Evolutionary conservation across 2,113 vertebrate species (phyloP).

Genomic region (Arenaria interpres): DNA sequence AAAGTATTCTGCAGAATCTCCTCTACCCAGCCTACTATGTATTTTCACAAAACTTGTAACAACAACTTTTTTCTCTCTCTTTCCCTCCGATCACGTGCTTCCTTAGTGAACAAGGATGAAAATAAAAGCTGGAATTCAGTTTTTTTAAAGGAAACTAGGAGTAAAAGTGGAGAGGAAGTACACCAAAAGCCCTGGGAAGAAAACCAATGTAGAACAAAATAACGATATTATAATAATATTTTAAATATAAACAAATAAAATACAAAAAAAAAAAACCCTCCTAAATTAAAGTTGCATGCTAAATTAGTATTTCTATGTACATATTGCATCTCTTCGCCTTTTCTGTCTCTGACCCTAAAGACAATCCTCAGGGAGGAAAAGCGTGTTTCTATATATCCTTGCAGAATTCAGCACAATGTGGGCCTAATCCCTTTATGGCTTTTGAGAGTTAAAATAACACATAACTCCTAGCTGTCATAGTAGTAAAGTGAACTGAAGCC

Average conservation of each 20-base stretch:
- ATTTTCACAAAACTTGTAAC: neutral
- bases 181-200: neutral
- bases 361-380: neutral
- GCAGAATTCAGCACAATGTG: neutral
- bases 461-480: slow-evolving; percentile 1
- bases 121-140: neutral
- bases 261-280: neutral
- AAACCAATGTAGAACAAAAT: neutral
- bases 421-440: neutral
- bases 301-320: neutral
- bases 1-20: neutral
- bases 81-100: neutral
- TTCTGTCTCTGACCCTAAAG: neutral
- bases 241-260: neutral
- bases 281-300: neutral
- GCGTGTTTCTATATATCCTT: neutral
- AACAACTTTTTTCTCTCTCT: neutral
- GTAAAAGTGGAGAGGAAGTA: neutral
- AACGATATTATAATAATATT: neutral
- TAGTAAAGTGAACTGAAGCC: neutral
- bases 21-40: neutral
- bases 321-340: neutral
- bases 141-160: neutral
- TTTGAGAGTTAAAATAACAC: slow-evolving; percentile 21
- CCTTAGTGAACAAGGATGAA: neutral